Conservation (phyloP, 2,888 invertebrate genomes). For the Hirtodrosophila confusa region DNA sequence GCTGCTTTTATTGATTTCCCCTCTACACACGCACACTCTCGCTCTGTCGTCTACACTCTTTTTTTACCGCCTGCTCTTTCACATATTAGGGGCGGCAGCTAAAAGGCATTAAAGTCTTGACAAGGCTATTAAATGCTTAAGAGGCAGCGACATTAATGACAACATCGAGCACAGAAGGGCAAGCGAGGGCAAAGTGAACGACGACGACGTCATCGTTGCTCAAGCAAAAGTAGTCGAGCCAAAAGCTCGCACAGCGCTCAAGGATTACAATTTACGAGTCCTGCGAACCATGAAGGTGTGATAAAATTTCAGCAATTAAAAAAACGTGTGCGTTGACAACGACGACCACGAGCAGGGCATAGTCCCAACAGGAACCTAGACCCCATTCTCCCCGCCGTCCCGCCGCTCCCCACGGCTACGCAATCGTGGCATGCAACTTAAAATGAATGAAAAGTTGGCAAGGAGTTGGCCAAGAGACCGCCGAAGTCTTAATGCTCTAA, state of each 20-base stretch:
- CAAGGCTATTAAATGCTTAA: constrained; percentile 81
- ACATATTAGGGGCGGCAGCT: constrained; percentile 69
- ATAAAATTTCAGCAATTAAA: constrained; percentile 80
- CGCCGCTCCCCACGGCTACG: constrained; percentile 30
- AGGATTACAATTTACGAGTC: constrained; percentile 80
- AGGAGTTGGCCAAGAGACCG: neutral
- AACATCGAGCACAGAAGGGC: constrained; percentile 58
- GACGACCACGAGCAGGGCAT: constrained; percentile 47
- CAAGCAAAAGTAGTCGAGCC: constrained; percentile 31
- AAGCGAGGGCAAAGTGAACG: constrained; percentile 38
- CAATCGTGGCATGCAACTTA: constrained; percentile 67
- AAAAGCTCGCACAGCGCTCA: constrained; percentile 51
- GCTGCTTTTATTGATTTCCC: constrained; percentile 77
- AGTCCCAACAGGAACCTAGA: constrained; percentile 31
- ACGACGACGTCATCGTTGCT: constrained; percentile 49
- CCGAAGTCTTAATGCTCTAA: constrained; percentile 37
- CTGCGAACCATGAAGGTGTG: constrained; percentile 79
- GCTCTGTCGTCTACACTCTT: constrained; percentile 26
- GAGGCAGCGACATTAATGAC: constrained; percentile 78
- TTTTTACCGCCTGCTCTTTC: constrained; percentile 30
- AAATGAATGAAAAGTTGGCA: constrained; percentile 51
- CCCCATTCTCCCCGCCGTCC: neutral
- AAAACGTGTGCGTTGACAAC: constrained; percentile 79
- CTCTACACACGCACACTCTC: neutral
- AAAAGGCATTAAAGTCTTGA: constrained; percentile 79